Percentiles rank a stretch among this genome's conserved stretches.
These are phyloP conservation scores for Sparus aurata DNA, from an alignment of 2,797 vertebrate genomes.

Conservation along the genomic window DNA sequence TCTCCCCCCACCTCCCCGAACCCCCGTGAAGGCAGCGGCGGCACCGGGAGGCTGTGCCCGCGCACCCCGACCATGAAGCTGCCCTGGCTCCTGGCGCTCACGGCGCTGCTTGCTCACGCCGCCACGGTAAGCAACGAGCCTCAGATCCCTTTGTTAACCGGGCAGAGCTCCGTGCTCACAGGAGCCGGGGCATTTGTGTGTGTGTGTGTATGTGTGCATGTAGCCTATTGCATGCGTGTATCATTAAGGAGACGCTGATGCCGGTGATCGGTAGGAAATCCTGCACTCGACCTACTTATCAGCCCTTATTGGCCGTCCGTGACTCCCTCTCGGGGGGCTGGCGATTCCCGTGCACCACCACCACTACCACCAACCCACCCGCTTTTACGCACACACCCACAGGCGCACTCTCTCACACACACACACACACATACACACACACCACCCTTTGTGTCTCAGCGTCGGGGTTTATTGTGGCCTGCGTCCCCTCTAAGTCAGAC, in stretches of 20 bases:
- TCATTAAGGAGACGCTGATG: conserved; percentile 56
- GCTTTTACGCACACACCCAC: conserved; percentile 34
- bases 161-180: conserved; percentile 33
- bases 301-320: conserved; percentile 58
- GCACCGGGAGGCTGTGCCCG: conserved; percentile 79
- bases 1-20: conserved; percentile 32
- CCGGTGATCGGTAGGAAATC: conserved; percentile 77
- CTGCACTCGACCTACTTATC: conserved; percentile 83
- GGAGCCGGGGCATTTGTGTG: neutral
- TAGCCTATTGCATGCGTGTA: conserved; percentile 9
- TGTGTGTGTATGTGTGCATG: neutral
- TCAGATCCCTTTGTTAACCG: conserved; percentile 74
- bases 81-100: conserved; percentile 81
- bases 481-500: conserved; percentile 36
- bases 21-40: conserved; percentile 68
- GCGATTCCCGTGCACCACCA: conserved; percentile 48
- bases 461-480: conserved; percentile 74
- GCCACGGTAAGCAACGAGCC: conserved; percentile 80
- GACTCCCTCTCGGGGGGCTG: conserved; percentile 66
- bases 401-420: too few species aligned
- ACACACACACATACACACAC: conserved; percentile 43
- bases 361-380: conserved; percentile 44
- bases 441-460: conserved; percentile 78
- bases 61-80: conserved; percentile 84
- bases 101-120: conserved; percentile 81